Evolutionary conservation across 2,113 vertebrate species (phyloP), one percentile per base, ranked within the genome.

Genomic region (Nerophis ophidion): DNA sequence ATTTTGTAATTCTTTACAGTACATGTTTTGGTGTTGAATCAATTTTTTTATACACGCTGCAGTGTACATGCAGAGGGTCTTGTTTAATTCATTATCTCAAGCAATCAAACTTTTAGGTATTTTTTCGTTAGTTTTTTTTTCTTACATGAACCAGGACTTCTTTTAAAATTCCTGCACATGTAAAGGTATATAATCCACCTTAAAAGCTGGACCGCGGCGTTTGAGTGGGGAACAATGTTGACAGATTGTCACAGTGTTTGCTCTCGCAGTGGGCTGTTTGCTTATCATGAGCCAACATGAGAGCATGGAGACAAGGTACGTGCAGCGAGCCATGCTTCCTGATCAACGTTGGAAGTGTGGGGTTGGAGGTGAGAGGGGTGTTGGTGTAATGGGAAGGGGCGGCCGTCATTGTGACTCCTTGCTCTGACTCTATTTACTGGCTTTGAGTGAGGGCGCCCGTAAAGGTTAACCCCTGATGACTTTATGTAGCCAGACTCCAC

Each of bases 201-300:
- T 38, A 4, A 42, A 56, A 42, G 36, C 54, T 8, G n/a, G 4
- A 56, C 36, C 2, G 10, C 38, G 10, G 6, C 8, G 53, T 56
- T 17, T 3, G 16, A 63, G 50, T 47, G 49, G 12, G 74, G 60
- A 59, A 80, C 71, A 70, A 34, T 76, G 80, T 79, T 74, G 72
- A 83, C 65, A 70, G 66, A 71, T 79, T 66, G 71, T 77, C 65
- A 67, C 63, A 72, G 63, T 87, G 78, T 85, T 85, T 87, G 88
- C 84, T 83, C 54, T 56, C 15, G 36, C 77, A 86, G 77, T 74
- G 67, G 61, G 61, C 72, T 90, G 86, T 90, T 90, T 89, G 84
- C 87, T 90, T 87, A 74, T 72, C 83, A 80, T 87, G 85, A 80
- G 85, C 84, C 85, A 89, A 88, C 81, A 81, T 77, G 72, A 82